A percentile compares a stretch with the other conserved stretches of the same genome.
phyloP scores from a whole-genome alignment of 2,113 vertebrate genomes.

The Trinectes maculatus region DNA sequence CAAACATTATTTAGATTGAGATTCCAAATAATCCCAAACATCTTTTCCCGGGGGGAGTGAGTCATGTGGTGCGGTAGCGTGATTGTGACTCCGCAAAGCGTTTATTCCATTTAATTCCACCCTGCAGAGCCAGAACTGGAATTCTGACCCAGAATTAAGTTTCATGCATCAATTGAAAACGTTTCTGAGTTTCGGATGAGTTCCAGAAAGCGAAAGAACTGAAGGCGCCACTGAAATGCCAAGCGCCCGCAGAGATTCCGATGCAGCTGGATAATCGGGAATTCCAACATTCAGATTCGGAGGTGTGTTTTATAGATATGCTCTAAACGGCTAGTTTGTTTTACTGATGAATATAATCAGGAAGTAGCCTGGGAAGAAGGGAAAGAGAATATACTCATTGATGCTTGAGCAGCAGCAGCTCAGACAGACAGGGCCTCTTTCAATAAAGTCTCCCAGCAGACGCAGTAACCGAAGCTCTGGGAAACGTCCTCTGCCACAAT shows the following conservation, averaged over 20 bases:
- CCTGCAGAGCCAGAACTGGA: background rate
- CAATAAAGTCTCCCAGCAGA: background rate
- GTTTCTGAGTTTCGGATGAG: constrained; percentile 34
- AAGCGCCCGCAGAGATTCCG: constrained; percentile 21
- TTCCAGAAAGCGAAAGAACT: constrained; percentile 19
- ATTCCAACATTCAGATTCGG: constrained; percentile 40
- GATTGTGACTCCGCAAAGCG: background rate
- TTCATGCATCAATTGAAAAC: constrained; percentile 5
- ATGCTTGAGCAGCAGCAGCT: background rate
- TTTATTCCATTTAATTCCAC: constrained; percentile 23
- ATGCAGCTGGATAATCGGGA: constrained; percentile 25
- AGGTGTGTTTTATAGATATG: too few relatives aligned
- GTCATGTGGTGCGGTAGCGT: background rate
- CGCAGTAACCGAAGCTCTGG: too few relatives aligned
- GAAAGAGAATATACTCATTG: too few relatives aligned
- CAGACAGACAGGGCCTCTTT: background rate
- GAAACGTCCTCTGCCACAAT: background rate
- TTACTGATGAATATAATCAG: too few relatives aligned
- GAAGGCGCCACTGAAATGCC: constrained; percentile 24
- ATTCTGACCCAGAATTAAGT: constrained; percentile 1
- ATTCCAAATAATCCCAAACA: constrained; percentile 49
- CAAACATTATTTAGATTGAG: constrained; percentile 20
- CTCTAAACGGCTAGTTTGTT: too few relatives aligned
- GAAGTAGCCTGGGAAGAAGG: too few relatives aligned
- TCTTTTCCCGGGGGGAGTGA: constrained; percentile 12